A percentile compares a stretch with the other conserved stretches of the same genome.
These are phyloP conservation scores for Eupeodes latifasciatus DNA, from an alignment of 2,888 invertebrate genomes.

Conservation along the genomic window DNA sequence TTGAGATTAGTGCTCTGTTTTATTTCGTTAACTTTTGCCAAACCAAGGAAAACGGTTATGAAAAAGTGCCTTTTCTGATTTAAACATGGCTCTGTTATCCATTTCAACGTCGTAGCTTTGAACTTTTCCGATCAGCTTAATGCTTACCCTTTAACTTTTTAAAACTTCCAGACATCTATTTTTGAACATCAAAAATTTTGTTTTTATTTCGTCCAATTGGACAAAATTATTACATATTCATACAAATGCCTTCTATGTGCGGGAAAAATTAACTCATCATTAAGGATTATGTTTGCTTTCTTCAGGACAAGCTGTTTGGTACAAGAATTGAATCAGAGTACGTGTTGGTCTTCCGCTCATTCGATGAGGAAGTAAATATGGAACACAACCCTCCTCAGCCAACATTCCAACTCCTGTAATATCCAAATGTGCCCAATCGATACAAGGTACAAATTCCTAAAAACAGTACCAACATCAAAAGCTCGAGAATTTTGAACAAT, in stretches of 20 bases:
- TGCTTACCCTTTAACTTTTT: no score
- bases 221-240: background rate
- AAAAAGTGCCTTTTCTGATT: no score
- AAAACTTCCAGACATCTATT: no score
- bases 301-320: conserved; percentile 77
- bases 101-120: no score
- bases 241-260: background rate
- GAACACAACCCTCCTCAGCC: conserved; percentile 85
- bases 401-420: conserved; percentile 88
- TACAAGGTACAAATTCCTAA: conserved; percentile 86
- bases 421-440: conserved; percentile 88
- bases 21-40: no score
- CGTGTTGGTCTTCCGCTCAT: conserved; percentile 86
- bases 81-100: no score
- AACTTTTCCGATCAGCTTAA: no score
- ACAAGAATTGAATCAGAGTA: conserved; percentile 84
- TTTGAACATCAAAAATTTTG: background rate
- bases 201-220: background rate
- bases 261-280: background rate
- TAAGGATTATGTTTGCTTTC: conserved; percentile 28
- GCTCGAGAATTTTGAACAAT: no score
- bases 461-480: background rate
- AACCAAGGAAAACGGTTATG: no score
- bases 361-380: conserved; percentile 86
- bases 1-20: no score